phyloP scores from a whole-genome alignment of 1,140 invertebrate genomes.

The Drosophila kikkawai region DNA sequence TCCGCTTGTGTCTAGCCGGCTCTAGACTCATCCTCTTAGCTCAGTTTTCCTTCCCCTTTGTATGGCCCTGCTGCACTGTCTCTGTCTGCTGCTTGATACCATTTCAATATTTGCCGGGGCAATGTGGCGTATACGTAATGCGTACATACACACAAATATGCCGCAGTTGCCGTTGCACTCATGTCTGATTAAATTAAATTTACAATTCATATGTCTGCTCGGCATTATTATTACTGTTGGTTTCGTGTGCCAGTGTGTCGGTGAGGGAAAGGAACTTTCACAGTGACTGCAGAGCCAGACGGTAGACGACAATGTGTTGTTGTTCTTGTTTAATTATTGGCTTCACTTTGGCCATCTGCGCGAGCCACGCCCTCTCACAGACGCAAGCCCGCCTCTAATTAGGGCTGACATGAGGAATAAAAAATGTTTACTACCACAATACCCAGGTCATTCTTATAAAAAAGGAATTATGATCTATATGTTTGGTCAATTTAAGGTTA shows the following conservation, averaged over 20 bases:
- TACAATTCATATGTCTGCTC: conserved; percentile 68
- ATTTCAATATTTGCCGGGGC: conserved; percentile 65
- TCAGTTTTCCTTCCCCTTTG: conserved; percentile 4
- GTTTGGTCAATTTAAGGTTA: background rate
- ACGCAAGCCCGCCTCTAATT: conserved; percentile 42
- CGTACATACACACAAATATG: conserved; percentile 46
- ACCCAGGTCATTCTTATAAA: background rate
- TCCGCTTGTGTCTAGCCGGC: conserved; percentile 43
- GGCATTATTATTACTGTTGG: conserved; percentile 37
- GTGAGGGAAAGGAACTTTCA: conserved; percentile 19
- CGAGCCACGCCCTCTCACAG: conserved; percentile 30
- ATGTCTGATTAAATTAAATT: conserved; percentile 80
- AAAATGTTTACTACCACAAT: background rate
- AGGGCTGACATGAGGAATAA: conserved; percentile 18
- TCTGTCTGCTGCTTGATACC: conserved; percentile 45
- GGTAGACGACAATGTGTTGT: conserved; percentile 19
- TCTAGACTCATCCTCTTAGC: conserved; percentile 25
- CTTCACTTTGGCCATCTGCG: conserved; percentile 28
- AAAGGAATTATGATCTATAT: background rate
- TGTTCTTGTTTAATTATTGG: conserved; percentile 54
- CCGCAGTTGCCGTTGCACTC: conserved; percentile 62
- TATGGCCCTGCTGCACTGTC: conserved; percentile 11
- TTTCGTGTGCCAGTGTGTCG: background rate
- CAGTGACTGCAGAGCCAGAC: conserved; percentile 22
- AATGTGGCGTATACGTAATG: conserved; percentile 61